Evolutionary conservation across 2,888 invertebrate species (phyloP).

Genomic region (Leptopterna dolabrata): DNA sequence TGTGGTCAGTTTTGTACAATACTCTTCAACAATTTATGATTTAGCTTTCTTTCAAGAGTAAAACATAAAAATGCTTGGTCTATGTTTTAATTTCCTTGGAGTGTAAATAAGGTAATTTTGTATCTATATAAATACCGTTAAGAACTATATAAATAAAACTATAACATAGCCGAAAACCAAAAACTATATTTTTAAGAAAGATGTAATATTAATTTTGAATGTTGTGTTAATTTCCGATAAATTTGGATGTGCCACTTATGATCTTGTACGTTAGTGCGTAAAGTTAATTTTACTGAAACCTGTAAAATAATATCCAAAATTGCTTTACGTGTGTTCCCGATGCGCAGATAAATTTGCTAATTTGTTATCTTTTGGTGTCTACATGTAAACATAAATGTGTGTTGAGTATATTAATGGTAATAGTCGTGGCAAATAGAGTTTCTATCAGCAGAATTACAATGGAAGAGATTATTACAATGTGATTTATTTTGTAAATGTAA

Average conservation of each 20-base stretch:
- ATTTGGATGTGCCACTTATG: slow-evolving; percentile 51
- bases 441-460: slow-evolving; percentile 49
- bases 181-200: slow-evolving; percentile 61
- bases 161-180: slow-evolving; percentile 57
- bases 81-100: slow-evolving; percentile 23
- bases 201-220: slow-evolving; percentile 43
- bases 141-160: slow-evolving; percentile 52
- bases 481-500: slow-evolving; percentile 60
- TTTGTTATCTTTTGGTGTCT: slow-evolving; percentile 59
- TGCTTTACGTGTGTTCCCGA: slow-evolving; percentile 59
- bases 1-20: background rate
- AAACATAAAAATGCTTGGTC: background rate
- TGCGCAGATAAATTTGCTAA: slow-evolving; percentile 56
- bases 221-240: slow-evolving; percentile 44
- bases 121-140: slow-evolving; percentile 55
- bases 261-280: slow-evolving; percentile 16
- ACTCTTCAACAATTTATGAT: background rate
- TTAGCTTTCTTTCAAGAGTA: background rate
- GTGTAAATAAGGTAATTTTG: slow-evolving; percentile 59
- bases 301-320: slow-evolving; percentile 26
- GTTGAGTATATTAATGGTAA: slow-evolving; percentile 53
- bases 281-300: background rate
- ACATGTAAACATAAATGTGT: slow-evolving; percentile 59
- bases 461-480: slow-evolving; percentile 52
- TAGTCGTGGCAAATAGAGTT: slow-evolving; percentile 58